Base-by-base conservation (phyloP, 2,888 invertebrate genomes). In the Trichopria drosophilae region DNA sequence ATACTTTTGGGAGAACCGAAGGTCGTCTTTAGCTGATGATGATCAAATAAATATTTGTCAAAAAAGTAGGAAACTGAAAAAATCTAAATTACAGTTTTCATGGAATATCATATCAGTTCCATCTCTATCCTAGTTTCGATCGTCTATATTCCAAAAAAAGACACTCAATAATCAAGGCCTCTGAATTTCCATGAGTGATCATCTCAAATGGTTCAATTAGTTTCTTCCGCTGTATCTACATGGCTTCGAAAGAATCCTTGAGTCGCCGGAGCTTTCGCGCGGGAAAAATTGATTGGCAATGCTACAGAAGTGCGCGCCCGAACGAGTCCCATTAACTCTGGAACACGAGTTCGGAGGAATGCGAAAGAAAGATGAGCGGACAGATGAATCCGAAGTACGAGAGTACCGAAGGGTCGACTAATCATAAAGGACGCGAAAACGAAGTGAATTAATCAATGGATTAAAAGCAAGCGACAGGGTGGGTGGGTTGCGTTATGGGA, bases 361-460 rank as follows among this genome's bases (percentile, higher is more conserved):
- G 43, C 18, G 29, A 13, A 43, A 10, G 49, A 43, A 35, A 54
- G 57, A 46, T 46, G 37, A 43, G 51, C 34, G 41, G 35, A 45
- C 31, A 29, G 47, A 45, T 16, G 24, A 26, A 12, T 20, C 23
- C 16, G 32, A 3, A 34, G 31, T 26, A 44, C 59, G 51, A 55
- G 53, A 60, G 61, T 59, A 61, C 54, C 61, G 57, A 59, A 64
- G 66, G 64, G 60, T 63, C 67, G 62, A 67, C 67, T 68, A 69
- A 69, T 69, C 69, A 68, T 67, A 68, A 68, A 68, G 67, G 68
- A 69, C 68, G 62, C 63, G 60, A 66, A 63, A 67, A 61, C 63
- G 63, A 66, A 69, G 67, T 67, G 67, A 71, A 73, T 72, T 72
- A 70, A 72, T 70, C 72, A 71, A 70, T 71, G 68, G 69, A 71